Evolutionary conservation across 2,113 vertebrate genomes (phyloP), one percentile per base, ranked within the genome.

Genomic region (Eulemur rufifrons): DNA sequence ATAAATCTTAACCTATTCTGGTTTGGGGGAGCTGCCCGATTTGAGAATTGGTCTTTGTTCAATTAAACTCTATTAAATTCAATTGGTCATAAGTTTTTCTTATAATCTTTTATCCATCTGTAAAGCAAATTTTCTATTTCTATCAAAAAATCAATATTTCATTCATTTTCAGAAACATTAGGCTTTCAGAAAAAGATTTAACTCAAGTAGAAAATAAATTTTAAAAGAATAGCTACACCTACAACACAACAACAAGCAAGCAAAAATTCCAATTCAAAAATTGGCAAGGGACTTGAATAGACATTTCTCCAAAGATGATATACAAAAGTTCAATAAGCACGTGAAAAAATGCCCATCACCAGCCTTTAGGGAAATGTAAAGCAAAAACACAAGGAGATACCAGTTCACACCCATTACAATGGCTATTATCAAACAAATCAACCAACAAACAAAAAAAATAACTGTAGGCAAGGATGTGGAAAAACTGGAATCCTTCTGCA

Each of bases 101-200:
- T 74, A 42, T 74, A 74, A 74, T 23, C 37, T 74, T 68, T 73
- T 85, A 89, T 42, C 21, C 21, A 76, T 71, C 39, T 90, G 14
- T 81, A 88, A 95, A 91, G 84, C 27, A 73, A 81, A 77, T 74
- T 93, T 91, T 78, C 82, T 91, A 52, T 47, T 89, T 90, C 66
- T 20, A 12, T 39, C 45, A 66, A 92, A 17, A 66, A 50, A 39
- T 91, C 59, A 92, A 23, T 73, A 73, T 63, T 82, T 89, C 21
- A 91, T 66, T 88, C 50, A 89, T 87, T 77, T 77, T 89, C 76
- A 86, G 66, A 96, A 88, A 42, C 21, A 2, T 87, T 83, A 96
- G 23, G 17, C 91, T 93, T 96, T 89, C 68, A 91, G 37, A 80
- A 76, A 89, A 89, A 96, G 15, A 83, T 80, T 85, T 82, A 77